Percentiles rank a stretch among this genome's conserved stretches.
These are phyloP conservation scores for Aplysina aerophoba DNA, from an alignment of 37 sponge, comb jelly and placozoan genomes.

Conservation along the genomic window DNA sequence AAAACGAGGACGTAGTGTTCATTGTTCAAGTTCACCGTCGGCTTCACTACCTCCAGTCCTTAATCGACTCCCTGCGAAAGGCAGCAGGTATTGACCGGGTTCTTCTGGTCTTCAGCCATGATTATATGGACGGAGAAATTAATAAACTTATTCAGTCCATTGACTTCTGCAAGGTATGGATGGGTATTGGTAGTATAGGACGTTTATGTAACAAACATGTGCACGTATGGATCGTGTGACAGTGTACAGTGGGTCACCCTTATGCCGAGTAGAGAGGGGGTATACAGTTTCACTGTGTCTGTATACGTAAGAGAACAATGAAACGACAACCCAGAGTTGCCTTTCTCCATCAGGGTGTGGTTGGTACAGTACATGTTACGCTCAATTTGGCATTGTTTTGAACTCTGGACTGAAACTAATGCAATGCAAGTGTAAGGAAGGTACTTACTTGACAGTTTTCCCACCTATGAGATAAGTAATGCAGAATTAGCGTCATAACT, in stretches of 20 bases:
- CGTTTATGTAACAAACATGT: background rate
- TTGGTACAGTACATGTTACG: no score
- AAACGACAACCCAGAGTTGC: no score
- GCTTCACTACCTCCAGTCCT: slow-evolving; percentile 56
- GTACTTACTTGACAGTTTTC: no score
- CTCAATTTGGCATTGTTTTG: no score
- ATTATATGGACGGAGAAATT: slow-evolving; percentile 71
- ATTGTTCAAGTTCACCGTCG: slow-evolving; percentile 82
- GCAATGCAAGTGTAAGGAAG: no score
- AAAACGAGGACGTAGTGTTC: slow-evolving; percentile 58
- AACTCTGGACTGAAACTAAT: no score
- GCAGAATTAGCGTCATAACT: no score
- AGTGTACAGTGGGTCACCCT: background rate
- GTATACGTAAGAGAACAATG: no score
- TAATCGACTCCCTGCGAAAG: slow-evolving; percentile 62
- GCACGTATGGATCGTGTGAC: background rate
- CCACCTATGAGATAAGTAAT: no score
- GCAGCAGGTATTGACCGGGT: slow-evolving; percentile 62
- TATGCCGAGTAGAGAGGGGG: no score
- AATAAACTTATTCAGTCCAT: slow-evolving; percentile 53
- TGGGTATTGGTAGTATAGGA: background rate
- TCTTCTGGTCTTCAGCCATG: slow-evolving; percentile 77
- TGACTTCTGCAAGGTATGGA: slow-evolving; percentile 69
- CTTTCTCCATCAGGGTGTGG: no score
- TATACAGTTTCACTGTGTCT: no score